These are phyloP conservation scores for Prenolepis imparis DNA, from an alignment of 2,888 invertebrate genomes.

Conservation along the genomic window DNA sequence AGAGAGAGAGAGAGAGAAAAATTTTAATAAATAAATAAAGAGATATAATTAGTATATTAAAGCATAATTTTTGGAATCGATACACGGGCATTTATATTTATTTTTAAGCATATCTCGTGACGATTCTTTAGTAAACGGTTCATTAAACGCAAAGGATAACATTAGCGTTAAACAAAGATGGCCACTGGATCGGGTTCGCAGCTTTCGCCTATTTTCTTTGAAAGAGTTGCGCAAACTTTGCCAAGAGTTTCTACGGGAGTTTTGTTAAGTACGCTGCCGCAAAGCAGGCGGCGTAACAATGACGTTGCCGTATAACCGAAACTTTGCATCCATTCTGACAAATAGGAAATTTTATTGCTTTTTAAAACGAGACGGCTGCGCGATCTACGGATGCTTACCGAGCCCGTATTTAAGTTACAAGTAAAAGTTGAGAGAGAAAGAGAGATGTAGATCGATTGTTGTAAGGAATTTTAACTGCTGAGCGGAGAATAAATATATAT, in stretches of 20 bases:
- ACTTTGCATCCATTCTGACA: constrained; percentile 43
- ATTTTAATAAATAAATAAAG: constrained; percentile 44
- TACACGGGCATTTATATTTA: neutral
- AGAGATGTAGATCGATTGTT: neutral
- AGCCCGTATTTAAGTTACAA: constrained; percentile 18
- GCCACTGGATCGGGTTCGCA: constrained; percentile 11
- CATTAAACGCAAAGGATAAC: constrained; percentile 29
- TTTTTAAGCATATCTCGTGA: neutral
- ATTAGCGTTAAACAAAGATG: constrained; percentile 57
- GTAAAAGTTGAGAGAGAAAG: constrained; percentile 27
- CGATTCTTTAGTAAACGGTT: constrained; percentile 38
- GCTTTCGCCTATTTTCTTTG: constrained; percentile 20
- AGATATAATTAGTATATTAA: constrained; percentile 34
- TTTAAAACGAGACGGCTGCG: constrained; percentile 51
- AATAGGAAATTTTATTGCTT: constrained; percentile 42
- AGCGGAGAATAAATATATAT: neutral
- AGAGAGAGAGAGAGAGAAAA: constrained; percentile 7
- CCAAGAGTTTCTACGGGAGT: constrained; percentile 55
- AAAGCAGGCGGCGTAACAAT: constrained; percentile 57
- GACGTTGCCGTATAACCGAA: constrained; percentile 60
- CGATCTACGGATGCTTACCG: constrained; percentile 52
- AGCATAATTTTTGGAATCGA: constrained; percentile 12
- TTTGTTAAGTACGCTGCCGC: constrained; percentile 41
- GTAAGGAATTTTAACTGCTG: neutral
- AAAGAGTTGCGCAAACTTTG: constrained; percentile 55